These are phyloP conservation scores for Ochotona princeps DNA, from an alignment of 2,113 vertebrate genomes.

Conservation along the genomic window DNA sequence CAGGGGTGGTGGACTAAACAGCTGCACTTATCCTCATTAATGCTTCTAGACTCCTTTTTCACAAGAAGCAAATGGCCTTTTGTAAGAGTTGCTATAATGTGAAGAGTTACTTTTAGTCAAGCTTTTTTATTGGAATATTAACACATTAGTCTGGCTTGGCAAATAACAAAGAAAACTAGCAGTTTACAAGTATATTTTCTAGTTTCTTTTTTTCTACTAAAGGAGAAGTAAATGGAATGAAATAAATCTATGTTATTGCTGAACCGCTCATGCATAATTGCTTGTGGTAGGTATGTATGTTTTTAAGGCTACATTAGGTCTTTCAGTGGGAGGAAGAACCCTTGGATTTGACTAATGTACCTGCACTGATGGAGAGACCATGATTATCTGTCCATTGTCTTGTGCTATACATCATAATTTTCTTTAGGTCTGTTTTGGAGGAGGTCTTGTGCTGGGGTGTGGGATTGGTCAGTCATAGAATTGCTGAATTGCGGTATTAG, in stretches of 20 bases:
- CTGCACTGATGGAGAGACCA: slow-evolving; percentile 63
- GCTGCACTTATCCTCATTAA: slow-evolving; percentile 3
- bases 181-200: slow-evolving; percentile 13
- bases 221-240: slow-evolving; percentile 23
- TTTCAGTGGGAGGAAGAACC: slow-evolving; percentile 43
- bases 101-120: slow-evolving; percentile 31
- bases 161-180: background rate
- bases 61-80: background rate
- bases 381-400: background rate
- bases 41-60: background rate
- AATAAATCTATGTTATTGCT: background rate
- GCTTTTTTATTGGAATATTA: slow-evolving; percentile 17
- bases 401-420: slow-evolving; percentile 43
- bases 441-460: background rate
- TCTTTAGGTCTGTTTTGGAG: background rate
- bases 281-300: slow-evolving; percentile 45
- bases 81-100: background rate
- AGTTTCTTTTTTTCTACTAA: background rate
- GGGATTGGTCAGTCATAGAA: background rate
- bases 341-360: slow-evolving; percentile 63
- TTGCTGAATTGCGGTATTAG: background rate
- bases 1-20: slow-evolving; percentile 59
- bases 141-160: slow-evolving; percentile 33
- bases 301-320: slow-evolving; percentile 71
- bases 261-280: slow-evolving; percentile 57